Conservation (phyloP, 2,888 invertebrate species). For the Eupsilia transversa region DNA sequence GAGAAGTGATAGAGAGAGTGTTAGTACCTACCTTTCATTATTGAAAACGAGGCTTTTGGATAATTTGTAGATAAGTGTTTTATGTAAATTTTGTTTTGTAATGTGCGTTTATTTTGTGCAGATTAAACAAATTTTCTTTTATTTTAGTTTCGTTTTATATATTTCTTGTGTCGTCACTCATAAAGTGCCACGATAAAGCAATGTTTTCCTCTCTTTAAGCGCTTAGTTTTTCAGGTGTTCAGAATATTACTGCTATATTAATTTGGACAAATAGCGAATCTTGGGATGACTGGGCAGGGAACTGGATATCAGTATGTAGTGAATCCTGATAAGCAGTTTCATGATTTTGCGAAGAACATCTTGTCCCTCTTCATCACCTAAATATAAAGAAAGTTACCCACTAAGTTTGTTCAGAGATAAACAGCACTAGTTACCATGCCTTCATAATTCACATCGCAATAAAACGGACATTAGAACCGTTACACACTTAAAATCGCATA, state of each 20-base stretch:
- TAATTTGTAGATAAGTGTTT: too few relatives aligned
- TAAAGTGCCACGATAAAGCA: too few relatives aligned
- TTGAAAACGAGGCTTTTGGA: too few relatives aligned
- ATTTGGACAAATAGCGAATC: not conserved
- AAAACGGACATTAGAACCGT: constrained; percentile 85
- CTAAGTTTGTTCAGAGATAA: constrained; percentile 30
- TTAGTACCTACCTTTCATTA: too few relatives aligned
- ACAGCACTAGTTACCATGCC: constrained; percentile 59
- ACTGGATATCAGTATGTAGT: not conserved
- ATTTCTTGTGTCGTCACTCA: too few relatives aligned
- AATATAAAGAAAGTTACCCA: not conserved
- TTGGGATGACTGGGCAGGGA: not conserved
- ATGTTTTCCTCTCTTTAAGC: too few relatives aligned
- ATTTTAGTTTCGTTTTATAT: too few relatives aligned
- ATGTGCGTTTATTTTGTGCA: too few relatives aligned
- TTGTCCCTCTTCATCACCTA: not conserved
- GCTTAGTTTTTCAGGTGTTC: not conserved
- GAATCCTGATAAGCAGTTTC: not conserved
- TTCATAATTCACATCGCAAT: constrained; percentile 81
- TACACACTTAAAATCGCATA: constrained; percentile 90
- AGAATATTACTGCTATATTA: not conserved
- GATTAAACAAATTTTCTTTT: too few relatives aligned
- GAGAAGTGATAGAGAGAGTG: too few relatives aligned
- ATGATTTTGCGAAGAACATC: not conserved
- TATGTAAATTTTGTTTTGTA: too few relatives aligned